Conservation (phyloP, 2,113 vertebrate species). For the Hassar affinis region DNA sequence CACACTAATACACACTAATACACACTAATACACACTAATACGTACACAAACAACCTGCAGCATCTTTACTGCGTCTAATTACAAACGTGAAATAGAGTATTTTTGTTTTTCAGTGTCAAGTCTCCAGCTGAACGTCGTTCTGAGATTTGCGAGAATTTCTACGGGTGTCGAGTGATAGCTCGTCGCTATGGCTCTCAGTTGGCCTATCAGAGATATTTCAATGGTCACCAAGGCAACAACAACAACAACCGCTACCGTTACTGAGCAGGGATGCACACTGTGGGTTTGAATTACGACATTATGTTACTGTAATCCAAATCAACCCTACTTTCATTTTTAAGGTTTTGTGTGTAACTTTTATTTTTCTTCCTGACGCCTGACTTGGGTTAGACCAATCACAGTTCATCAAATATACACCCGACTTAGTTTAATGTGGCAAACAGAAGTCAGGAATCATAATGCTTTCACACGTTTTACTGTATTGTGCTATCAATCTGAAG, state of each 20-base stretch:
- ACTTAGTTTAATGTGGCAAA: not conserved
- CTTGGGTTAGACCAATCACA: not conserved
- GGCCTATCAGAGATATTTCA: constrained; percentile 82
- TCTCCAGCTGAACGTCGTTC: constrained; percentile 72
- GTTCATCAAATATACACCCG: not conserved
- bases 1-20: no score
- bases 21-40: not conserved
- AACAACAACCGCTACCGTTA: not conserved
- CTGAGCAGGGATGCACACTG: constrained; percentile 3
- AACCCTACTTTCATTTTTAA: not conserved
- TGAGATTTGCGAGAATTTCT: constrained; percentile 85
- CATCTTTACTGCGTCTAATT: not conserved
- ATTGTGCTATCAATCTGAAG: not conserved
- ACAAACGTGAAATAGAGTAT: not conserved
- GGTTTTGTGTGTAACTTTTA: not conserved
- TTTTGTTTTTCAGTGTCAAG: constrained; percentile 67
- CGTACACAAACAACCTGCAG: not conserved
- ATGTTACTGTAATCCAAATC: not conserved
- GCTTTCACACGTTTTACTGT: no score
- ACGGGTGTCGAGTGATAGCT: constrained; percentile 78
- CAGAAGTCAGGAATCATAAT: no score
- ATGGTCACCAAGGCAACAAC: constrained; percentile 42
- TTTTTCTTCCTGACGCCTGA: not conserved
- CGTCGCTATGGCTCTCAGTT: constrained; percentile 68
- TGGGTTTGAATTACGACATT: not conserved